Evolutionary conservation across 1,140 invertebrate species (phyloP).

Genomic region (Onthophagus taurus): DNA sequence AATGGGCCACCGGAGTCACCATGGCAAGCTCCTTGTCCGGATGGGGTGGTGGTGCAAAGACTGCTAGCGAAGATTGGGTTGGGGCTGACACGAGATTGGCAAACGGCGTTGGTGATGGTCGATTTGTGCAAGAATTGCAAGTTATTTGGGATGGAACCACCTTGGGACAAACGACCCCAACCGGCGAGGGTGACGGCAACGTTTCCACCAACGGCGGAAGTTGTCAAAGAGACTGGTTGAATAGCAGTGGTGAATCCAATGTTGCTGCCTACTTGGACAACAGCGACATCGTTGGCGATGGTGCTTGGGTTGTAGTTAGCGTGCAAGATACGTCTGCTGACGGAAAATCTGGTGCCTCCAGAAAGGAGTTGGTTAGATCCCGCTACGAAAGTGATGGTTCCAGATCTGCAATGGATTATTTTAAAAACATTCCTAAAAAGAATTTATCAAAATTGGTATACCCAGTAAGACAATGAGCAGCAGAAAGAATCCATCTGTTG

Average conservation of each 20-base stretch:
- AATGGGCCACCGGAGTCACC: constrained; percentile 54
- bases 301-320: constrained; percentile 1
- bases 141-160: constrained; percentile 29
- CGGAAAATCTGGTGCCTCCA: constrained; percentile 4
- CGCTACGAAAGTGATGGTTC: neutral
- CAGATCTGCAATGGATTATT: too few relatives aligned
- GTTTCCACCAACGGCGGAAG: constrained; percentile 23
- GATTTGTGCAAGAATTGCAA: constrained; percentile 39
- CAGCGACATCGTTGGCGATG: constrained; percentile 42
- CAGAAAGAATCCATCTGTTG: constrained; percentile 10
- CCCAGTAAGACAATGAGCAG: constrained; percentile 22
- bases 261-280: constrained; percentile 39
- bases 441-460: too few relatives aligned
- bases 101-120: constrained; percentile 33
- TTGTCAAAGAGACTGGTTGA: constrained; percentile 7
- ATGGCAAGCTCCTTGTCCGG: constrained; percentile 46
- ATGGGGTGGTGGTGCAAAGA: constrained; percentile 50
- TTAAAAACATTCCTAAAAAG: too few relatives aligned
- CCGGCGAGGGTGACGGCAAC: neutral
- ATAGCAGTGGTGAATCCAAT: neutral
- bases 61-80: too few relatives aligned
- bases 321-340: neutral
- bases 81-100: constrained; percentile 20
- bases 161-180: constrained; percentile 36
- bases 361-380: constrained; percentile 7